Evolutionary conservation across 2,888 invertebrate species (phyloP), one percentile per base, ranked within the genome.

Genomic region (Scaptomyza parva): DNA sequence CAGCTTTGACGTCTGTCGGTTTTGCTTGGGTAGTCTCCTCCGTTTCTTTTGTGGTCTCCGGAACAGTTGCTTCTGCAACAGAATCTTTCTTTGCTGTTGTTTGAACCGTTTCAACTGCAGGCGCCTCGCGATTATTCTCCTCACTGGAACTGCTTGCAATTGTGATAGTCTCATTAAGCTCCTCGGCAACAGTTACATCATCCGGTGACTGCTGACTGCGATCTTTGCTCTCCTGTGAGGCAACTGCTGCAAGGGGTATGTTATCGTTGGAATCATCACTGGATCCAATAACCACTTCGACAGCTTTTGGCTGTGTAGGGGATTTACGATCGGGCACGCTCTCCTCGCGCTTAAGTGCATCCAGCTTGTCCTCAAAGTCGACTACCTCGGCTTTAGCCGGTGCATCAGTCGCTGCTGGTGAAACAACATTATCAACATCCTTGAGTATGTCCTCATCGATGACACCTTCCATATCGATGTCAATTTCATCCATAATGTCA

Each of bases 181-280:
- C 80, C 9, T 87, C 86, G 14, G 65, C 62, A 1, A 57, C 57
- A 11, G 51, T 59, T 9, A 81, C 89, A 50, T 77, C 78, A 0
- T 77, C 78, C 0, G 18, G 39, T n/a, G 61, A 24, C 1, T 51
- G 28, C 18, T 60, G 76, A 3, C 48, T 63, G 5, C 86, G 82
- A 5, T 90, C 89, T 17, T 89, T 89, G 39, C 61, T 78, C 30
- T 88, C 90, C 47, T 87, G 75, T 0, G 89, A 82, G 18, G 89
- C 90, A 6, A 89, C 89, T 12, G 85, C 70, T 2, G 90, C 88
- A 37, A 91, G 69, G 0, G 91, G 91, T 51, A 91, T 86, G 41
- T 91, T 91, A 50, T 91, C 91, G 53, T 90, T 91, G 1, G 91
- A 91, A 40, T 91, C 91, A 61, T 91, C 91, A 17, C 91, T 91